These are phyloP conservation scores for Pyxicephalus adspersus DNA, from an alignment of 2,113 vertebrate species.

Conservation along the genomic window DNA sequence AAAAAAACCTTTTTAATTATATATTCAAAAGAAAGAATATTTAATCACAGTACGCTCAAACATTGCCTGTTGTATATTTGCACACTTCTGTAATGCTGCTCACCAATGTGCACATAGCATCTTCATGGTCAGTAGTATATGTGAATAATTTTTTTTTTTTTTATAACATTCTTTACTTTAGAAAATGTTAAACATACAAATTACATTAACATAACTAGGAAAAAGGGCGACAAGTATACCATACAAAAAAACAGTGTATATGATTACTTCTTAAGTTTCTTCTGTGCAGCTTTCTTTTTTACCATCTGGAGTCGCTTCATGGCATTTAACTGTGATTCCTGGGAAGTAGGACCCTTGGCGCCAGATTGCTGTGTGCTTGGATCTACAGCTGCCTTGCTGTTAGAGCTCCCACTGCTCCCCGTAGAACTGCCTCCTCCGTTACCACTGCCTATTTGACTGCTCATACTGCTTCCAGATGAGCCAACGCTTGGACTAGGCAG, in stretches of 20 bases:
- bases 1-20: no score
- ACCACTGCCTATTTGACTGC: slow-evolving; percentile 62
- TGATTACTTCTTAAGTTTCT: slow-evolving; percentile 90
- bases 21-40: no score
- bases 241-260: no score
- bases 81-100: no score
- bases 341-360: slow-evolving; percentile 88
- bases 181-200: no score
- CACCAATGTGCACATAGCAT: no score
- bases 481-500: slow-evolving; percentile 76
- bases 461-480: slow-evolving; percentile 62
- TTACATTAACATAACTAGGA: no score
- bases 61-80: no score
- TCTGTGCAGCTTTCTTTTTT: slow-evolving; percentile 98
- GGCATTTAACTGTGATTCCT: slow-evolving; percentile 95
- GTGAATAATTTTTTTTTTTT: background rate
- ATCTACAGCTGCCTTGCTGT: slow-evolving; percentile 72
- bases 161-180: no score
- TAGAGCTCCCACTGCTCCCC: slow-evolving; percentile 57
- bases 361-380: slow-evolving; percentile 64
- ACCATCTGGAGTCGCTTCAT: slow-evolving; percentile 97
- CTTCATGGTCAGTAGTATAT: no score
- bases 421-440: slow-evolving; percentile 72
- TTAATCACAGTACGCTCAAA: no score
- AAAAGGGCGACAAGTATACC: no score